These are phyloP conservation scores for Colletes latitarsis DNA, from an alignment of 1,140 invertebrate species.

Conservation along the genomic window DNA sequence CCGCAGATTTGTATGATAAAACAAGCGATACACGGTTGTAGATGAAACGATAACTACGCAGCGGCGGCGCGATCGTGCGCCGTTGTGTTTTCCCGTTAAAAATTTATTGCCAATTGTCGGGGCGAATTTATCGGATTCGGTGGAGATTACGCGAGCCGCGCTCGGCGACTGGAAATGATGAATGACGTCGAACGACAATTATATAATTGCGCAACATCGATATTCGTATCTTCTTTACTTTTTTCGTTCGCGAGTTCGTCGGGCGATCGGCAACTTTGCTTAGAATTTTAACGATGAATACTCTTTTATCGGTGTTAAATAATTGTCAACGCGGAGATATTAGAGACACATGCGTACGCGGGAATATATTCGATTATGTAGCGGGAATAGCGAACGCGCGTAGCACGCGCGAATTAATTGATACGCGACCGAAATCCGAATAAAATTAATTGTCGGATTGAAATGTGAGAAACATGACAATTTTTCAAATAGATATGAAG, in stretches of 20 bases:
- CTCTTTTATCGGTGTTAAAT: too few species aligned
- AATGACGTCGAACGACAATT: conserved; percentile 24
- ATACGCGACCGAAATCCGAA: too few species aligned
- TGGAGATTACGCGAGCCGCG: conserved; percentile 11
- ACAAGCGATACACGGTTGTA: conserved; percentile 34
- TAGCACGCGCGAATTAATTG: too few species aligned
- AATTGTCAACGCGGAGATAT: too few species aligned
- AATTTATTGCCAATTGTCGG: conserved; percentile 43
- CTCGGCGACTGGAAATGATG: conserved; percentile 6
- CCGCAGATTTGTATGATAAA: conserved; percentile 22
- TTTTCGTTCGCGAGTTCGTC: conserved; percentile 7
- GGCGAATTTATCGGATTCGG: conserved; percentile 28
- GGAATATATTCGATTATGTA: too few species aligned
- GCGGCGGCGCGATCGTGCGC: neutral
- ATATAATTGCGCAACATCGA: neutral
- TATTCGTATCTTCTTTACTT: neutral
- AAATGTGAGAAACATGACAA: too few species aligned
- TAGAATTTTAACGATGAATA: too few species aligned
- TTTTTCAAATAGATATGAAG: too few species aligned
- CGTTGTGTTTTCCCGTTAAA: conserved; percentile 24
- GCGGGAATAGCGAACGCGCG: too few species aligned
- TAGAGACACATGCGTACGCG: too few species aligned
- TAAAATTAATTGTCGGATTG: too few species aligned
- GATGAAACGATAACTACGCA: conserved; percentile 37
- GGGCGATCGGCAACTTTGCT: too few species aligned